Conservation (phyloP, 2,113 vertebrate genomes). For the Seriola aureovittata region DNA sequence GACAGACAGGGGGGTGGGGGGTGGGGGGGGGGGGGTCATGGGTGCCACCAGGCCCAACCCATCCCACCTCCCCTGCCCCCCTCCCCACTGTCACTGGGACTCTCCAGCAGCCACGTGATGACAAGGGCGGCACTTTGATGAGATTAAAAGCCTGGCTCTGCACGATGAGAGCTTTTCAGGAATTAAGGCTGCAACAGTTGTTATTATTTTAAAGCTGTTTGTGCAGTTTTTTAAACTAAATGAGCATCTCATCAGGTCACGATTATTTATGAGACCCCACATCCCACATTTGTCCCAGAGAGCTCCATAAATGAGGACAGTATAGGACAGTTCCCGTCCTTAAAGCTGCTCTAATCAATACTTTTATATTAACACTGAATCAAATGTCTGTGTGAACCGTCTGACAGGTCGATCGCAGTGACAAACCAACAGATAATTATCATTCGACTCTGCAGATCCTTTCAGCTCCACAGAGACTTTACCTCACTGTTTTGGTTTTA, state of each 20-base stretch:
- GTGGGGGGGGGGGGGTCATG: background rate
- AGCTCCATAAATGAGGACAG: background rate
- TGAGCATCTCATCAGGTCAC: background rate
- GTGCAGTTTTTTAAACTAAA: background rate
- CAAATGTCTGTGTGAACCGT: background rate
- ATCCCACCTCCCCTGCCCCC: background rate
- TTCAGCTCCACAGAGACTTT: background rate
- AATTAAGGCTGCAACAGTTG: background rate
- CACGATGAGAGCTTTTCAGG: conserved; percentile 24
- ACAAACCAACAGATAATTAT: background rate
- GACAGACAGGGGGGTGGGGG: too few relatives aligned
- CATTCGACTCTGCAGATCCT: background rate
- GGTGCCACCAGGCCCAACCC: background rate
- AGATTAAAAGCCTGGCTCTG: conserved; percentile 26
- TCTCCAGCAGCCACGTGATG: background rate
- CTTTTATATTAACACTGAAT: background rate
- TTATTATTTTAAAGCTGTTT: background rate
- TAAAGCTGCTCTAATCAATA: background rate
- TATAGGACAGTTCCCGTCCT: background rate
- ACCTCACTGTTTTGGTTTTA: background rate
- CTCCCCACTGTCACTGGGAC: background rate
- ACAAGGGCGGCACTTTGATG: background rate
- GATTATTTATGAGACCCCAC: background rate
- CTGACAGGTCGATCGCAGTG: background rate
- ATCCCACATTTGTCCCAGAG: background rate